Base-by-base conservation (phyloP, 2,888 invertebrate genomes). In the Euplagia quadripunctaria region DNA sequence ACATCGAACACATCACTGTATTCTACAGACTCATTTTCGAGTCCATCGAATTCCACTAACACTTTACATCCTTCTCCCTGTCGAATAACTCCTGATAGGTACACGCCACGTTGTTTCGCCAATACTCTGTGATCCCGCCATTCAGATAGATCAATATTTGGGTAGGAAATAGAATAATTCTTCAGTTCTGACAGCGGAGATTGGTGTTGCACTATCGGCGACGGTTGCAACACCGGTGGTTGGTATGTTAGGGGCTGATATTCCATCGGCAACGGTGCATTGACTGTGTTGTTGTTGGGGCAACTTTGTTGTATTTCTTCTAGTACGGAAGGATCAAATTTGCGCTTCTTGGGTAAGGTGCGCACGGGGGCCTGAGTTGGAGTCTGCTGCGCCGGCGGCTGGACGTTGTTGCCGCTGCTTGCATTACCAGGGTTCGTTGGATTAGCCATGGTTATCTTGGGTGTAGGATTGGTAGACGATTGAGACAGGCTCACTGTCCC, bases 91-190 rank as follows among this genome's bases (percentile, higher is more conserved):
- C 99, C 99, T 12, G 99, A 98, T 85, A 98, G 97, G 94, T 98
- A 98, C 86, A 97, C 96, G 77, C 97, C 97, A 81, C 98, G 97
- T 88, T 97, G 97, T 91, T 98, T 98, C 64, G 99, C 99, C 85
- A 99, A 96, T 76, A 99, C 98, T 85, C 99, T 96, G 91, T 99
- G 99, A 89, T 98, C 98, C 84, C 97, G 97, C 99, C 99, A 99
- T 94, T 99, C 99, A 87, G 97, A 97, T 85, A 99, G 96, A 95
- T 99, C 98, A 81, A 99, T 97, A 85, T 96, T 96, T 17, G 97
- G 97, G 88, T 97, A 97, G 80, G 89, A 90, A 49, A 92, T 88
- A 82, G 90, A 94, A 4, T 89, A 84, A 63, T 68, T 75, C 78
- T 97, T 97, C 61, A 96, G 92, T 58, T 97, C 97, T 31, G 94